Evolutionary conservation across 2,888 invertebrate species (phyloP).

Genomic region (Diarsia dahlii): DNA sequence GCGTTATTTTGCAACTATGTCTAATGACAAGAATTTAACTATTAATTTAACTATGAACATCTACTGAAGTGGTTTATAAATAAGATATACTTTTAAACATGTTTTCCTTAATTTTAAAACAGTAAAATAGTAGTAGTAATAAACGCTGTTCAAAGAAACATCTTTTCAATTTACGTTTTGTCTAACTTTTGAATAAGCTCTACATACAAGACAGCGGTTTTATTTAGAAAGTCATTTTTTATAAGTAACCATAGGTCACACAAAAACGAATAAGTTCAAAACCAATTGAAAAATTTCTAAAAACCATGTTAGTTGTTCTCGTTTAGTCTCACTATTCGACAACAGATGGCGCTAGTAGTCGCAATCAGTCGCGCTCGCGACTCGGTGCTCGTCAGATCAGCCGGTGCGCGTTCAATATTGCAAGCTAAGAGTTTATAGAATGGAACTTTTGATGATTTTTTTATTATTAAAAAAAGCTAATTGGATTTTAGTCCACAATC

Average conservation of each 20-base stretch:
- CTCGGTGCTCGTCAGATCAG: not conserved
- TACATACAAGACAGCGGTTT: not conserved
- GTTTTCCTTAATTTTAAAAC: not conserved
- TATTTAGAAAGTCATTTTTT: not conserved
- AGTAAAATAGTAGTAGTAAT: not conserved
- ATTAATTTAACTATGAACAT: not conserved
- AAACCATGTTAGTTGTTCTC: not conserved
- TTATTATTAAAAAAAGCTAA: not conserved
- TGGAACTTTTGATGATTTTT: not conserved
- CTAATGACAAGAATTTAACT: not conserved
- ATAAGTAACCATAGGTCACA: no score
- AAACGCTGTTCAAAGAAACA: not conserved
- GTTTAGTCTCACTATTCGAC: constrained; percentile 69
- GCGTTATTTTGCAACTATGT: not conserved
- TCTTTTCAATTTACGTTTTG: no score
- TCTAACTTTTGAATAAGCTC: not conserved
- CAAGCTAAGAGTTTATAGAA: not conserved
- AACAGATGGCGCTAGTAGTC: constrained; percentile 79
- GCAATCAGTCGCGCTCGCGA: not conserved
- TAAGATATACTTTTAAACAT: not conserved
- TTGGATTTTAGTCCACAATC: not conserved
- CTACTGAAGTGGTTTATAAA: not conserved
- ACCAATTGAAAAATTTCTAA: not conserved
- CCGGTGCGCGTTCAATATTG: not conserved
- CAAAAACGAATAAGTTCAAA: not conserved